A percentile compares a stretch with the other conserved stretches of the same genome.
Conservation (phyloP, 2,797 vertebrate species). For the Myiothlypis chrysogaster region DNA sequence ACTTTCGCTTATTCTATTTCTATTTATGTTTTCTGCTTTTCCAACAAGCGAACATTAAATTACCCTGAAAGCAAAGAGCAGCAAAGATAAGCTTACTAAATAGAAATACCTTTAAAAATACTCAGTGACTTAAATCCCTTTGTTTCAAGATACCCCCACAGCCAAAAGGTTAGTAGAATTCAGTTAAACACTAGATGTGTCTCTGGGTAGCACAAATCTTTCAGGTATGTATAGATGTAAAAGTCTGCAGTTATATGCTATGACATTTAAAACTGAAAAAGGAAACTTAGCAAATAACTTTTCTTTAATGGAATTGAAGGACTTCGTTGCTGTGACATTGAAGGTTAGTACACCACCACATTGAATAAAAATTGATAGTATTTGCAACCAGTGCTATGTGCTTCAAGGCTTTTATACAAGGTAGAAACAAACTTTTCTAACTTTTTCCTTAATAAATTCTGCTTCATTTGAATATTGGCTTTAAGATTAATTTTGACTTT, state of each 20-base stretch:
- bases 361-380: neutral
- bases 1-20: constrained; percentile 32
- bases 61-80: constrained; percentile 40
- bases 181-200: neutral
- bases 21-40: constrained; percentile 39
- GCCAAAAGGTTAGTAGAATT: neutral
- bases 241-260: neutral
- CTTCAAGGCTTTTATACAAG: neutral
- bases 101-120: constrained; percentile 7
- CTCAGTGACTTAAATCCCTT: neutral
- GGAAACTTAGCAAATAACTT: neutral
- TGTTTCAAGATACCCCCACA: neutral
- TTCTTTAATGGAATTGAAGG: neutral
- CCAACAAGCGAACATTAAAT: constrained; percentile 31
- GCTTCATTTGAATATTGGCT: neutral
- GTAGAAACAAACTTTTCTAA: neutral
- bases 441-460: neutral
- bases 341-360: neutral
- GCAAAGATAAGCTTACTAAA: constrained; percentile 43
- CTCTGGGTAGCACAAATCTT: neutral
- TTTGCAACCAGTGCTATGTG: neutral
- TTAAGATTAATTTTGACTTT: neutral
- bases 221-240: neutral
- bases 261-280: neutral
- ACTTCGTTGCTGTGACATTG: neutral